A percentile compares a stretch with the other conserved stretches of the same genome.
These are phyloP conservation scores for Neelides folsomi DNA, from an alignment of 2,888 invertebrate species.

Conservation along the genomic window DNA sequence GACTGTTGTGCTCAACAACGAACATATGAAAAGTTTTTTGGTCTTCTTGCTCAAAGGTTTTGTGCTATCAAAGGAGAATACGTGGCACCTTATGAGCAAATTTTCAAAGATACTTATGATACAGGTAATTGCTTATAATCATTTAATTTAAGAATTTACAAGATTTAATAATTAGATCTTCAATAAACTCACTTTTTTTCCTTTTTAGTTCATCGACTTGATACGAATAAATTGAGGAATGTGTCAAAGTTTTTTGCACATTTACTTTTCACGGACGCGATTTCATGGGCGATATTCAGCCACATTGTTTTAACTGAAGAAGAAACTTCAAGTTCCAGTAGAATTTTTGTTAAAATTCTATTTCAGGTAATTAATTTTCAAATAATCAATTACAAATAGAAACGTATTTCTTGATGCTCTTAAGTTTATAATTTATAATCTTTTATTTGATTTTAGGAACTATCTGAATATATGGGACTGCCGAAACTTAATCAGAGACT, in stretches of 20 bases:
- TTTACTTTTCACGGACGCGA: conserved; percentile 87
- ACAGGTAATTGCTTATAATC: conserved; percentile 41
- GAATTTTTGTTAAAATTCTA: conserved; percentile 94
- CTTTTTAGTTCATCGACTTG: conserved; percentile 66
- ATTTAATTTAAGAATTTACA: background rate
- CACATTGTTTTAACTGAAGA: conserved; percentile 88
- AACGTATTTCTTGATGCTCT: too few species aligned
- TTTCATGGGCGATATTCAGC: conserved; percentile 84
- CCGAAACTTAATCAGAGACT: conserved; percentile 77
- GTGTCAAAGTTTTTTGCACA: conserved; percentile 96
- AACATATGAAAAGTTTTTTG: conserved; percentile 97
- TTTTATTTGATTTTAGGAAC: conserved; percentile 45
- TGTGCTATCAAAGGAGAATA: conserved; percentile 88
- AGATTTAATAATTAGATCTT: background rate
- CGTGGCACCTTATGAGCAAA: conserved; percentile 81
- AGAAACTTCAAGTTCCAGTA: conserved; percentile 90
- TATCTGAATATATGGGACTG: conserved; percentile 92
- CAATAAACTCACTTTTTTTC: too few species aligned
- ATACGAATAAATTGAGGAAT: conserved; percentile 87
- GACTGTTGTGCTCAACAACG: conserved; percentile 98
- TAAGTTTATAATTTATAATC: conserved; percentile 5
- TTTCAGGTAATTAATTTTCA: conserved; percentile 48
- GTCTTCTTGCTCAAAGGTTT: conserved; percentile 72
- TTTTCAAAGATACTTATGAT: conserved; percentile 86
- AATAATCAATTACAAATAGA: too few species aligned